Evolutionary conservation across 53 echinoderm and acorn worm species (phyloP), one percentile per base, ranked within the genome.

Genomic region (Pentamera pediparva): DNA sequence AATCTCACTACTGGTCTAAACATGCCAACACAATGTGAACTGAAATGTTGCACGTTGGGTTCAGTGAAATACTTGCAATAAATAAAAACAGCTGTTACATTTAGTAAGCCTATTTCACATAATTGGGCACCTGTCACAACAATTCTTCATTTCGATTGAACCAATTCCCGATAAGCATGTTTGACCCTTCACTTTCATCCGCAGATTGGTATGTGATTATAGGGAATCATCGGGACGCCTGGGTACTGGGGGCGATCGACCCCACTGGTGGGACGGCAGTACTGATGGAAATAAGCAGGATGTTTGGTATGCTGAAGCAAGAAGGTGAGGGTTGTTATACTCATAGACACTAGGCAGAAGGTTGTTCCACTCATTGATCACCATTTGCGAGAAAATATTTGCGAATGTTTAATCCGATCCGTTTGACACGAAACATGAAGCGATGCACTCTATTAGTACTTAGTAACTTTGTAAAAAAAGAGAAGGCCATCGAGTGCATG

Each of bases 201-300:
- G 13, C 57, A 86, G 86, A 86, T 60, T 77, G 86, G 33, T 86
- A 86, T 57, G 79, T 86, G 24, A 52, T 86, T 6, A 38, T 86
- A 32, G 86, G 86, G 5, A 86, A 86, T 38, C 86, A 86, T 59
- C 82, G 86, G 0, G 86, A 86, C 70, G 82, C 86, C 2, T 86
- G 86, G 86, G 82, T 52, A 4, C 62, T 86, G 6, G 86, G 86
- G 4, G 76, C 86, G 17, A 71, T 86, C 18, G 86, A 86, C 36
- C 82, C 86, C 6, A 86, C 82, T 0, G 75, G 86, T 56, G 86
- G 82, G 15, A 86, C 82, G 25, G 82, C 82, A 2, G 48, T 61
- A 2, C 72, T 82, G 18, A 56, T 77, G 34, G 86, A 86, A 27
- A 79, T 86, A 28, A 71, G 82, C 25, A 39, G 86, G 35, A 82